Base-by-base conservation (phyloP, 2,797 vertebrate species). In the Anguilla anguilla region DNA sequence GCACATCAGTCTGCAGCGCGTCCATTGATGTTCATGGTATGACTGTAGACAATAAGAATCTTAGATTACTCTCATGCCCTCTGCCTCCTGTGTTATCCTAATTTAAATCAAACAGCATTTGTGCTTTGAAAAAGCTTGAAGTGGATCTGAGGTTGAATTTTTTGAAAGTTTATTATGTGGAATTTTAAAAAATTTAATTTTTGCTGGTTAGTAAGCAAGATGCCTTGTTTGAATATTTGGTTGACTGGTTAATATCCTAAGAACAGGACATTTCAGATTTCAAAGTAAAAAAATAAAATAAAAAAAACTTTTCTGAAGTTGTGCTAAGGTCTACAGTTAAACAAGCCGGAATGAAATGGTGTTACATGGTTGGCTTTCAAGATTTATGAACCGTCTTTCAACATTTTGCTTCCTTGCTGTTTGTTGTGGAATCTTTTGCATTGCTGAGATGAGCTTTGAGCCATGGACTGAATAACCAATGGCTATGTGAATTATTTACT, bases 341-440 rank as follows among this genome's bases (percentile, higher is more conserved):
- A 57, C 55, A 57, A 17, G 55, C 55, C 15, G 1, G 15, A 15
- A 57, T 57, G 11, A 57, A 57, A 57, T 57, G 55, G 55, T 57
- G 55, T 39, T 43, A 39, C 35, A 77, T 25, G 22, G 31, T 77
- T 15, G 72, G 9, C 35, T 77, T 39, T 77, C 72, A 77, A 35
- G 35, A 39, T 77, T 77, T 77, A 77, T 77, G 31, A 77, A 77
- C 28, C 11, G 31, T 19, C 72, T 77, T 77, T 74, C 69, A 74
- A 74, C 69, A 74, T 35, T 77, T 39, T 77, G 72, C 13, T 77
- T 19, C 35, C 72, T 15, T 19, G 13, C 72, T 39, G 43, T 83
- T 13, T 49, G 19, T 55, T 83, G 31, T 83, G 46, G 7, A 55
- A 83, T 51, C 10, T 55, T 83, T 51, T 83, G 46, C 46, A 83